Percentiles rank a stretch among this genome's conserved stretches.
Evolutionary conservation across 2,113 vertebrate species (phyloP).

Genomic region (Equus quagga): DNA sequence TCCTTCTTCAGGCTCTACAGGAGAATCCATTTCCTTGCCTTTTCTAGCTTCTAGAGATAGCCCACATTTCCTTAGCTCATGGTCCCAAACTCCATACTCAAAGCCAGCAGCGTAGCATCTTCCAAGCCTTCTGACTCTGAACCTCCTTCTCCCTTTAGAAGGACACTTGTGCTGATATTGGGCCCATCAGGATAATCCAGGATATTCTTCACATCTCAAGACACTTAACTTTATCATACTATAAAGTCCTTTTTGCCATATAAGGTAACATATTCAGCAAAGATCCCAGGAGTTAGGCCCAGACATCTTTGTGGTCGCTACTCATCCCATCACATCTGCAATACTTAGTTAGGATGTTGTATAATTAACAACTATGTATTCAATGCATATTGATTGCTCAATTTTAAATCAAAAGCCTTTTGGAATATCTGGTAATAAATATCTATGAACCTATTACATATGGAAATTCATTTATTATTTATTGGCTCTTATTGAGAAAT

Average conservation of each 20-base stretch:
- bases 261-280: neutral
- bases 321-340: neutral
- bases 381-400: neutral
- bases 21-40: neutral
- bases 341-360: neutral
- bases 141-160: neutral
- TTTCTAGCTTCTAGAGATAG: neutral
- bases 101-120: neutral
- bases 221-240: neutral
- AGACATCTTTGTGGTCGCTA: neutral
- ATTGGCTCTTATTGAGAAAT: slow-evolving; percentile 4
- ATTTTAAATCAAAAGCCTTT: slow-evolving; percentile 18
- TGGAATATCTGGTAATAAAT: neutral
- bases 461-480: slow-evolving; percentile 38
- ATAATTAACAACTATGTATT: neutral
- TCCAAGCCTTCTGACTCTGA: neutral
- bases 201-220: neutral
- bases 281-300: neutral
- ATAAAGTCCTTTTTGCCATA: neutral
- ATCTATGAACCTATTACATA: slow-evolving; percentile 30
- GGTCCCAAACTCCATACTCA: neutral
- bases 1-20: neutral
- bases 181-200: neutral
- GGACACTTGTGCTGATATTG: neutral
- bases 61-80: neutral